phyloP scores from a whole-genome alignment of 2,113 vertebrate species.

The Austrofundulus limnaeus region DNA sequence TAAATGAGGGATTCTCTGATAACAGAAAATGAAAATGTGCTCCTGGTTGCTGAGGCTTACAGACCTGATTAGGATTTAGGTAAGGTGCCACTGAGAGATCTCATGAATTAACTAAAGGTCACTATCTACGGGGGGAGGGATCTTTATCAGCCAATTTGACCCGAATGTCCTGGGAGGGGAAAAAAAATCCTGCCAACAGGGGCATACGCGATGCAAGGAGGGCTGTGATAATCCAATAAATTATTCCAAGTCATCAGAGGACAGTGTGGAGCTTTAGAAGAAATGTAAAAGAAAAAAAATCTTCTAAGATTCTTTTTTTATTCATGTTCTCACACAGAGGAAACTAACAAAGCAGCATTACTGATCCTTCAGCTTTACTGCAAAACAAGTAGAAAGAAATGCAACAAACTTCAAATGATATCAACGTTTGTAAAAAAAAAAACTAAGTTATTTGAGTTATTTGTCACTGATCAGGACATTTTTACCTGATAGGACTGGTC shows the following conservation, averaged over 20 bases:
- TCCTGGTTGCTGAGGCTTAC: background rate
- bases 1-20: conserved; percentile 30
- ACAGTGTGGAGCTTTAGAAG: background rate
- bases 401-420: too few species aligned
- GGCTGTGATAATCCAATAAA: conserved; percentile 2
- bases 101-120: conserved; percentile 20
- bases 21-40: conserved; percentile 25
- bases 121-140: background rate
- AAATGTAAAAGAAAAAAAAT: background rate
- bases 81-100: background rate
- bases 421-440: too few species aligned
- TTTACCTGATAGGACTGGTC: too few species aligned
- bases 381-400: too few species aligned
- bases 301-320: background rate
- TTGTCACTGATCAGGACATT: too few species aligned
- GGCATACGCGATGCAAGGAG: conserved; percentile 7
- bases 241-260: conserved; percentile 20
- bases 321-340: background rate
- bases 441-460: too few species aligned
- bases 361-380: too few species aligned
- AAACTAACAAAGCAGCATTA: background rate
- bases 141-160: conserved; percentile 32
- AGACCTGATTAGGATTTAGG: conserved; percentile 29
- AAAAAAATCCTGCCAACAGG: conserved; percentile 23
- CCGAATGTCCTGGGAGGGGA: conserved; percentile 23